Conservation (phyloP, 2,797 vertebrate species). For the Arnoldichthys spilopterus region DNA sequence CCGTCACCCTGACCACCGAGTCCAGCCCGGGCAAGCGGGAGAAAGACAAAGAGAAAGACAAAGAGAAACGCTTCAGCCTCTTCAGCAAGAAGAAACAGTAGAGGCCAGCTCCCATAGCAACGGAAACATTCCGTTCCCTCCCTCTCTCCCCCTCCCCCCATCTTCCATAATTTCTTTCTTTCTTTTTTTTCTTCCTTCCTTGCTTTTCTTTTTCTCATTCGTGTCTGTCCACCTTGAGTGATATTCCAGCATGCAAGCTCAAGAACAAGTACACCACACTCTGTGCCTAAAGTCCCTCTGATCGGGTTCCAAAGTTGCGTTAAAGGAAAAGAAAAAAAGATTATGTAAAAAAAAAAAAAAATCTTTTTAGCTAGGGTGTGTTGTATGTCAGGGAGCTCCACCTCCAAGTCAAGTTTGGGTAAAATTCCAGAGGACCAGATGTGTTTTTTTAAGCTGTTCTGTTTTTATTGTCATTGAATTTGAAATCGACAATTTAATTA, state of each 20-base stretch:
- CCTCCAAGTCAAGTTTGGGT: constrained; percentile 39
- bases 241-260: constrained; percentile 97
- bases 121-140: constrained; percentile 70
- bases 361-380: constrained; percentile 76
- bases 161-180: constrained; percentile 60
- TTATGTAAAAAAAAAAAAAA: constrained; percentile 52
- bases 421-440: constrained; percentile 77
- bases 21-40: constrained; percentile 97
- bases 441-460: constrained; percentile 71
- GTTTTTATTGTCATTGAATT: constrained; percentile 66
- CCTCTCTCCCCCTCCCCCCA: constrained; percentile 46
- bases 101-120: constrained; percentile 53
- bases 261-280: constrained; percentile 94
- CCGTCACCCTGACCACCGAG: constrained; percentile 88
- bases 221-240: constrained; percentile 71
- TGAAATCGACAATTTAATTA: constrained; percentile 61
- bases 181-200: constrained; percentile 68
- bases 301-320: constrained; percentile 85
- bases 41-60: constrained; percentile 93
- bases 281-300: constrained; percentile 92
- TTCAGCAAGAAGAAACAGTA: constrained; percentile 99
- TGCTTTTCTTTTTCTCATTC: constrained; percentile 58
- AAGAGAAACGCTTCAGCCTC: constrained; percentile 96
- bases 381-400: constrained; percentile 76
- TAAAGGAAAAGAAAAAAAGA: constrained; percentile 69